Conservation (phyloP, 2,113 vertebrate genomes). For the Natator depressus region DNA sequence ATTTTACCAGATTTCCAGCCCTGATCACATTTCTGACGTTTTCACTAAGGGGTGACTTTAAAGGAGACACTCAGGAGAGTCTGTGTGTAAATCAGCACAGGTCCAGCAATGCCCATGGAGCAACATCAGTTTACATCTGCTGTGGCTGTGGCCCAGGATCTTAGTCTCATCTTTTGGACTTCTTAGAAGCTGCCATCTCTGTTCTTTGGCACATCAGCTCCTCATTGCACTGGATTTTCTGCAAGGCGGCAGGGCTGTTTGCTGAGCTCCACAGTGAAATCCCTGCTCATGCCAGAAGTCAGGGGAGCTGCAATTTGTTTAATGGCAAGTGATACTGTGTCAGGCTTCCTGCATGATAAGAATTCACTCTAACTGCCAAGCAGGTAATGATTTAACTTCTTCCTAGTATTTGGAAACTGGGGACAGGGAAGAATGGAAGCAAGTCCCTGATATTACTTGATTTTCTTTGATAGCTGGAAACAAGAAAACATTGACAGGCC, state of each 20-base stretch:
- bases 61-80: not conserved
- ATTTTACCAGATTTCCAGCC: too few species aligned
- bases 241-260: not conserved
- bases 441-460: not conserved
- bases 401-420: conserved; percentile 8
- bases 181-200: not conserved
- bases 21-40: not conserved
- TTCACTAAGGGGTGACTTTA: not conserved
- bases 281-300: conserved; percentile 17
- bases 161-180: not conserved
- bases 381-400: not conserved
- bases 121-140: not conserved
- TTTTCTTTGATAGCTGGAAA: not conserved
- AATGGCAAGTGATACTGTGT: not conserved
- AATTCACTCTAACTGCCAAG: conserved; percentile 31
- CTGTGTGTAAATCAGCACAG: not conserved
- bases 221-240: not conserved
- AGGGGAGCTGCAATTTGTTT: conserved; percentile 29
- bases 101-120: not conserved
- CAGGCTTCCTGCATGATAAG: conserved; percentile 21
- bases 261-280: not conserved
- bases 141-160: not conserved
- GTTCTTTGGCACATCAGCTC: not conserved
- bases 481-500: not conserved
- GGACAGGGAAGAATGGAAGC: conserved; percentile 15